These are phyloP conservation scores for Circaetus gallicus DNA, from an alignment of 2,113 vertebrate species.

Conservation along the genomic window DNA sequence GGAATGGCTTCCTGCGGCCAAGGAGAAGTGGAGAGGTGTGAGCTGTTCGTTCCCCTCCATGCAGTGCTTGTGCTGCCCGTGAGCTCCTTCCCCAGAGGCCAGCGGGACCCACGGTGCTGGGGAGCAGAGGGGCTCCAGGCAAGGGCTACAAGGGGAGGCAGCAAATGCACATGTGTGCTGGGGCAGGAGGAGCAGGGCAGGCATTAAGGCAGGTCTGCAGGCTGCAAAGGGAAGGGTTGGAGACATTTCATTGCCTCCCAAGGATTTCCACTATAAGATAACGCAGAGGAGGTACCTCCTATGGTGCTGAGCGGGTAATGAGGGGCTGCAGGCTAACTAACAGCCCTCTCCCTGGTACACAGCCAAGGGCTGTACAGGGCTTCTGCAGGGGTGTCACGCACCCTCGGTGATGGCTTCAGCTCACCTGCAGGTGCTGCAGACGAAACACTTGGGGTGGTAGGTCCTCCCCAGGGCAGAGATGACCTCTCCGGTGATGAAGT, in stretches of 20 bases:
- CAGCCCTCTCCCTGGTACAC: neutral
- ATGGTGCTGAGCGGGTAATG: rapidly evolving
- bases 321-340: neutral
- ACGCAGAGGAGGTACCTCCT: neutral
- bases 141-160: neutral
- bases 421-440: slow-evolving; percentile 96
- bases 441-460: slow-evolving; percentile 98
- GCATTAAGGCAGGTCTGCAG: neutral
- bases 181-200: neutral
- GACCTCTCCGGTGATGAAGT: slow-evolving; percentile 97
- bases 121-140: neutral
- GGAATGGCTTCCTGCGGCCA: slow-evolving; percentile 89
- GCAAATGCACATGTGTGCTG: rapidly evolving
- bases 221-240: neutral
- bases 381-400: neutral
- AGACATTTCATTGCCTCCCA: neutral
- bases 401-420: neutral
- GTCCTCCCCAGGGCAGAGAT: slow-evolving; percentile 96
- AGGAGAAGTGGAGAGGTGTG: neutral
- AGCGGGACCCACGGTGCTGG: rapidly evolving
- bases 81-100: too few relatives aligned
- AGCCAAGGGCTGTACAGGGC: neutral
- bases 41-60: neutral
- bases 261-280: neutral
- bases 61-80: rapidly evolving